Base-by-base conservation (phyloP, 2,797 vertebrate genomes). In the Gallirallus australis region DNA sequence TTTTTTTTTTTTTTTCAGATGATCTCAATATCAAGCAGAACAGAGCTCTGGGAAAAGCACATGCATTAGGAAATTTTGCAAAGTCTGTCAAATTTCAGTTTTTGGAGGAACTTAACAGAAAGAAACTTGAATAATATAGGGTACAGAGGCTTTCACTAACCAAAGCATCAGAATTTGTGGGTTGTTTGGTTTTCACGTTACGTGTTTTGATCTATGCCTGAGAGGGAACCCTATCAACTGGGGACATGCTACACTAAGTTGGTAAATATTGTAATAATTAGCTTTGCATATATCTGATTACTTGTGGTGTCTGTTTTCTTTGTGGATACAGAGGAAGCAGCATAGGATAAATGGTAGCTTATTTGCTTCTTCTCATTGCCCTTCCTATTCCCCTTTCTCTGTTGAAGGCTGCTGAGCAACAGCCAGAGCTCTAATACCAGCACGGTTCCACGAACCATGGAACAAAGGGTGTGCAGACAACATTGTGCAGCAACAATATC, bases 211-310 rank as follows among this genome's bases (percentile, higher is more conserved):
- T 48, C 52, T 82, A 1, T 33, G 90, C 71, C 63, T 69, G 25
- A 79, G 45, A 79, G 42, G 25, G 15, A 90, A 5, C 15, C 6
- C 9, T 59, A 63, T 39, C 35, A 79, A 8, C 3, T 23, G 19
- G 21, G 64, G 50, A 70, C 60, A 47, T 1, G 0, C 12, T 42
- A 72, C 16, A 27, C n/a, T 56, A 60, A 82, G 64, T 8, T 60
- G 20, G 63, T 71, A 95, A 95, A 91, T 61, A 86, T 30, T 69
- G 14, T 72, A 72, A 72, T 59, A 84, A 83, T 69, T 81, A 79
- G 18, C 57, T 94, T 81, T 54, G 79, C 24, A 71, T 45, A 50
- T 61, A 69, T 81, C 64, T 52, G 28, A 89, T 83, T 70, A 77
- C 42, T 73, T 72, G 6, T 63, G 45, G 9, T 60, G 25, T 25